These are phyloP conservation scores for Pomacea maculata DNA, from an alignment of 1,140 invertebrate species.

Conservation along the genomic window DNA sequence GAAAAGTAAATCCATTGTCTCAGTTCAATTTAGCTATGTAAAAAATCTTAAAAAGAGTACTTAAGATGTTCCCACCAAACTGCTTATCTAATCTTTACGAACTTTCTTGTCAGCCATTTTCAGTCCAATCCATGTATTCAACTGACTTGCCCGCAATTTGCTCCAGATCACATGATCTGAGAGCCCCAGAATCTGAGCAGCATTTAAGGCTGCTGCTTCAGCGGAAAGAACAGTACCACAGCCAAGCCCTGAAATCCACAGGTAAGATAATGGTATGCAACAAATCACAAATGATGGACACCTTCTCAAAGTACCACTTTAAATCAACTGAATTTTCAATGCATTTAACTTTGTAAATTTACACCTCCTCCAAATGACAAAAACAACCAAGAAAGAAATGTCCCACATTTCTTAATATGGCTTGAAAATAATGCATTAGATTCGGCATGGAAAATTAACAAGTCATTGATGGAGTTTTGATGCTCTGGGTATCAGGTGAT, in stretches of 20 bases:
- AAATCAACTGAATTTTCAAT: neutral
- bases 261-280: neutral
- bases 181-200: constrained; percentile 89
- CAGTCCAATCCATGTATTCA: constrained; percentile 70
- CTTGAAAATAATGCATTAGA: too few relatives aligned
- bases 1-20: too few relatives aligned
- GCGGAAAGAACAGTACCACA: constrained; percentile 93
- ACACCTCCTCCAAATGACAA: neutral
- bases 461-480: too few relatives aligned
- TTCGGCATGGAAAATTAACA: too few relatives aligned
- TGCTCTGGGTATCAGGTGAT: too few relatives aligned
- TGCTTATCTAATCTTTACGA: constrained; percentile 26
- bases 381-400: too few relatives aligned
- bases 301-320: neutral
- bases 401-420: too few relatives aligned
- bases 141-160: constrained; percentile 80
- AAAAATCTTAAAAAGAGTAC: too few relatives aligned
- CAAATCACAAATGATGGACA: neutral
- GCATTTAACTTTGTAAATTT: neutral
- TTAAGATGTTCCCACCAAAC: too few relatives aligned
- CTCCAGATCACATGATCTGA: constrained; percentile 90
- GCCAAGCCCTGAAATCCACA: constrained; percentile 75
- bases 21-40: too few relatives aligned
- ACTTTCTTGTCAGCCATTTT: constrained; percentile 74
- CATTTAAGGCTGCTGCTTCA: constrained; percentile 89